Conservation (phyloP, 2,797 vertebrate genomes). For the Oophaga sylvatica region DNA sequence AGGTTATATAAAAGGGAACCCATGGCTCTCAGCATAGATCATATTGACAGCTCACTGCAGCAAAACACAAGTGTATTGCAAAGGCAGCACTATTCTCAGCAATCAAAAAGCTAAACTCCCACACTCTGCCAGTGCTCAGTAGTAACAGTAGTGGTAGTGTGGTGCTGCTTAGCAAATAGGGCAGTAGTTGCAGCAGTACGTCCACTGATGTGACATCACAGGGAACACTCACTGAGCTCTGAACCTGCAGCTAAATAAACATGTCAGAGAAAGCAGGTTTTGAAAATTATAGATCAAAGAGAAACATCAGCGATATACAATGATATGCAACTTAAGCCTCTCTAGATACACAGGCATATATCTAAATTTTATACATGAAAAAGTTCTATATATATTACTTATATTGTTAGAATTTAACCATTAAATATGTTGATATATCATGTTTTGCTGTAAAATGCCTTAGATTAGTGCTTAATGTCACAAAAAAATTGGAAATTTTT, state of each 20-base stretch:
- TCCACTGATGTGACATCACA: background rate
- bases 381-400: background rate
- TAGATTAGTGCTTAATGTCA: background rate
- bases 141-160: too few species aligned
- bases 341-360: background rate
- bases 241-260: background rate
- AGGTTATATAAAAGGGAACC: too few species aligned
- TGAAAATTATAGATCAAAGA: background rate
- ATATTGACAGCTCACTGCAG: too few species aligned
- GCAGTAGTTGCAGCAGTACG: too few species aligned
- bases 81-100: too few species aligned
- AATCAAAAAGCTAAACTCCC: too few species aligned
- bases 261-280: background rate
- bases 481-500: too few species aligned
- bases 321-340: background rate
- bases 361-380: background rate
- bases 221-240: background rate
- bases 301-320: background rate
- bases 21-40: too few species aligned
- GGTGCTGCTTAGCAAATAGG: too few species aligned
- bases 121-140: too few species aligned
- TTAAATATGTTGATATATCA: background rate
- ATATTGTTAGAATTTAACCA: background rate
- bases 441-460: background rate
- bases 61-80: too few species aligned